phyloP scores from a whole-genome alignment of 2,888 invertebrate species.

The Lamellibrachia columna region DNA sequence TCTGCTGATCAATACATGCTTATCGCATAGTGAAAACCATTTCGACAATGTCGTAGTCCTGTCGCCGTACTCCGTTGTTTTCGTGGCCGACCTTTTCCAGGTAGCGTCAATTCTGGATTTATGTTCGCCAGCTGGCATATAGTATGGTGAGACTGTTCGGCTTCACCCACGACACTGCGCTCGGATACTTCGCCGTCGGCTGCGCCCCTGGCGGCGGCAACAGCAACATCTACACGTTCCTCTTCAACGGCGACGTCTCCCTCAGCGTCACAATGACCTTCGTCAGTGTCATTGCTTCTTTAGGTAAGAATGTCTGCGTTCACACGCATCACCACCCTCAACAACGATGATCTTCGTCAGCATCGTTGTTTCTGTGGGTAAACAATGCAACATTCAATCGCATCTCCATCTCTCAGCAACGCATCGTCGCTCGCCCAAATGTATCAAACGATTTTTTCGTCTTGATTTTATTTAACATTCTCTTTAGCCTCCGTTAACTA shows the following conservation, averaged over 20 bases:
- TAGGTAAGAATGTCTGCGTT: slow-evolving; percentile 71
- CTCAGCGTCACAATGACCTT: slow-evolving; percentile 96
- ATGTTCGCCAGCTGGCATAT: slow-evolving; percentile 52
- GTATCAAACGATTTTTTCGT: no score
- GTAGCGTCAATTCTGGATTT: no score
- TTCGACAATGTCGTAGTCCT: no score
- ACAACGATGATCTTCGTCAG: background rate
- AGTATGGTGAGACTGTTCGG: slow-evolving; percentile 49
- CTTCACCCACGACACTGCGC: slow-evolving; percentile 51
- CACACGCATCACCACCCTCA: background rate
- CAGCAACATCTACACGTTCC: slow-evolving; percentile 94
- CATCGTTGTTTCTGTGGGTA: no score
- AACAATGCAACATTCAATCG: no score
- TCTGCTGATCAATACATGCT: no score
- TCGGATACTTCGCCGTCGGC: slow-evolving; percentile 68
- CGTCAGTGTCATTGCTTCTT: slow-evolving; percentile 85
- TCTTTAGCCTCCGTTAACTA: no score
- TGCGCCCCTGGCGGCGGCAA: slow-evolving; percentile 79
- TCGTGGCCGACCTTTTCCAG: no score
- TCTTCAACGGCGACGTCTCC: slow-evolving; percentile 91
- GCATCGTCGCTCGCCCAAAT: no score
- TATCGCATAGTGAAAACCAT: background rate
- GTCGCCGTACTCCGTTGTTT: no score
- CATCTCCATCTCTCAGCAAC: no score
- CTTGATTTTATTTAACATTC: no score